Percentiles rank a stretch among this genome's conserved stretches.
phyloP scores from a whole-genome alignment of 2,888 invertebrate genomes.

The Tetragonula carbonaria region DNA sequence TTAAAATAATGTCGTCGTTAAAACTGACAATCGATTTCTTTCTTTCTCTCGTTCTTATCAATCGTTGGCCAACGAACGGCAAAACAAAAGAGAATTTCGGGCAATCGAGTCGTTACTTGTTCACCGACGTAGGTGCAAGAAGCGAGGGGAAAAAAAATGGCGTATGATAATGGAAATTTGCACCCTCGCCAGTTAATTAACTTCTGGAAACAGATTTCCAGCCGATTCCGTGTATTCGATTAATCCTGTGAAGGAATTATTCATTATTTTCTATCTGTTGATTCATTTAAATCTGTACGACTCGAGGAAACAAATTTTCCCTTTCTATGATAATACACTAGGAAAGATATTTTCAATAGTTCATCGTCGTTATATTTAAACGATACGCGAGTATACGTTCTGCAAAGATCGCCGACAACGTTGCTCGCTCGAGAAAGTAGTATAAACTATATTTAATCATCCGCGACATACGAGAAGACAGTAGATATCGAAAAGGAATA shows the following conservation, averaged over 20 bases:
- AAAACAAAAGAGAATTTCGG: constrained; percentile 16
- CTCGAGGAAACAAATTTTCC: too few relatives aligned
- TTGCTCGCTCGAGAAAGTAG: too few relatives aligned
- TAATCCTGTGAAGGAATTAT: constrained; percentile 16
- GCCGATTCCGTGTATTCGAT: constrained; percentile 49
- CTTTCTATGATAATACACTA: too few relatives aligned
- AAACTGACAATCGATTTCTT: constrained; percentile 44
- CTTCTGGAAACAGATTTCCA: constrained; percentile 47
- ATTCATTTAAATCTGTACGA: too few relatives aligned
- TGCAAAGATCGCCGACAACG: too few relatives aligned
- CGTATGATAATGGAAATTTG: constrained; percentile 29
- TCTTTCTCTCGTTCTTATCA: not conserved
- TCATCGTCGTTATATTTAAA: too few relatives aligned
- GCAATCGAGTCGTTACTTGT: not conserved
- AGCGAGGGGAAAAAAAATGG: not conserved
- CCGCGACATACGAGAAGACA: too few relatives aligned
- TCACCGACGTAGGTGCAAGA: not conserved
- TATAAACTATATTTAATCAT: too few relatives aligned
- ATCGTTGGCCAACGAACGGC: constrained; percentile 3
- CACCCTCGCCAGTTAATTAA: constrained; percentile 42
- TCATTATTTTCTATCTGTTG: too few relatives aligned
- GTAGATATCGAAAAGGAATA: too few relatives aligned
- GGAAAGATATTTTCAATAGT: too few relatives aligned
- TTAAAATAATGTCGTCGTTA: constrained; percentile 47
- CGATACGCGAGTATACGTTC: too few relatives aligned